Evolutionary conservation across 2,888 invertebrate species (phyloP), one percentile per base, ranked within the genome.

Genomic region (Oxyscelio sp.): DNA sequence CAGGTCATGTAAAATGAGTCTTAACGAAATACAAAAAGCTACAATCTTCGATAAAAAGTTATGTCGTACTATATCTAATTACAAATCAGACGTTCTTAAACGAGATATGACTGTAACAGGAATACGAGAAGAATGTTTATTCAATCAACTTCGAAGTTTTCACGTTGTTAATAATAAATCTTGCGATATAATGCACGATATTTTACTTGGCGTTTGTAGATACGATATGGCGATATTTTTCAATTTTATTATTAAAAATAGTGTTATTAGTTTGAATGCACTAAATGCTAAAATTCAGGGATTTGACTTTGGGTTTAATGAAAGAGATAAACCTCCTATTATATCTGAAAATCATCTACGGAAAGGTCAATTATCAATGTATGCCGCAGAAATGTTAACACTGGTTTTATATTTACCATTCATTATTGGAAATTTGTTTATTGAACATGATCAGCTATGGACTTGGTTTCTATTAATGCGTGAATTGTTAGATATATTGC

Each of bases 171-270:
- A 77, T 70, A 87, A 85, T 75, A 11, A 40, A 8, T 48, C 58
- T 22, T 34, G 38, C 22, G 85, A 87, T 80, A 21, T 86, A 17
- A 85, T 84, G 77, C 84, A 85, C 43, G 85, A 85, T 52, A 8
- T 80, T 34, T 61, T 70, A 21, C 54, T 80, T 15, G 87, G 85
- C n/a, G 38, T 75, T 13, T 45, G 45, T 34, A 52, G 80, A 13
- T 79, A 81, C 56, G 86, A 86, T 58, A 17, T 85, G 45, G 74
- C 73, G 9, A 50, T 83, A 45, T 34, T 83, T 4, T 43, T 85
- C 19, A 61, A 75, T 22, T 15, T 68, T 56, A 34, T 80, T 0
- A 63, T 83, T 43, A 22, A 68, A 15, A n/a, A 9, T 8, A 74
- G 48, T 45, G 50, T 68, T 13, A 61, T 79, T 19, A 59, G 59